Evolutionary conservation across 1,140 invertebrate species (phyloP).

Genomic region (Caenorhabditis remanei): DNA sequence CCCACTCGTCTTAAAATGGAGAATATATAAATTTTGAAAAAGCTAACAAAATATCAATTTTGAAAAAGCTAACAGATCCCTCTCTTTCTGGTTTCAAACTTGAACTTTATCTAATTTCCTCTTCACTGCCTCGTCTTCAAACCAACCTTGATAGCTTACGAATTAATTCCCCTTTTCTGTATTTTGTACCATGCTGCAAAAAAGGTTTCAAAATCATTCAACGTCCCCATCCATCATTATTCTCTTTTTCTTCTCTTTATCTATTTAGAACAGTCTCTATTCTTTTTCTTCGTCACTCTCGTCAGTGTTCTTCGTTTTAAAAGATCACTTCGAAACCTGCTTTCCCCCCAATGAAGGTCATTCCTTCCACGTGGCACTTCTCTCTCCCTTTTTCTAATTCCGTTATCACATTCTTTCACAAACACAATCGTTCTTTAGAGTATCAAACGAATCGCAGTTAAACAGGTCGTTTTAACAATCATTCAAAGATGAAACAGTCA

Average conservation of each 20-base stretch:
- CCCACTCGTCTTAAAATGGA: too few species aligned
- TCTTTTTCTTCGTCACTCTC: not conserved
- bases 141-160: too few species aligned
- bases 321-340: slow-evolving; percentile 12
- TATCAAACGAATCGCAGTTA: slow-evolving; percentile 1
- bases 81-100: too few species aligned
- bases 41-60: too few species aligned
- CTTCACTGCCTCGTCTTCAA: too few species aligned
- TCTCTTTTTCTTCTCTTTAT: slow-evolving; percentile 10
- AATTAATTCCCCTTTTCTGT: too few species aligned
- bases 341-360: slow-evolving; percentile 12
- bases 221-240: slow-evolving; percentile 30
- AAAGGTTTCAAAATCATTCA: not conserved
- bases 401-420: slow-evolving; percentile 49
- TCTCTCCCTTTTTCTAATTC: not conserved
- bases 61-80: too few species aligned
- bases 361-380: slow-evolving; percentile 3
- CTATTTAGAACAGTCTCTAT: not conserved
- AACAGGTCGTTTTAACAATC: slow-evolving; percentile 22
- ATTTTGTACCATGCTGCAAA: too few species aligned
- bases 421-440: slow-evolving; percentile 35
- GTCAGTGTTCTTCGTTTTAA: slow-evolving; percentile 36
- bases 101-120: too few species aligned
- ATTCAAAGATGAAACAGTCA: slow-evolving; percentile 28
- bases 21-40: too few species aligned